Base-by-base conservation (phyloP, 2,113 vertebrate species). In the Rhadina sibilatrix region DNA sequence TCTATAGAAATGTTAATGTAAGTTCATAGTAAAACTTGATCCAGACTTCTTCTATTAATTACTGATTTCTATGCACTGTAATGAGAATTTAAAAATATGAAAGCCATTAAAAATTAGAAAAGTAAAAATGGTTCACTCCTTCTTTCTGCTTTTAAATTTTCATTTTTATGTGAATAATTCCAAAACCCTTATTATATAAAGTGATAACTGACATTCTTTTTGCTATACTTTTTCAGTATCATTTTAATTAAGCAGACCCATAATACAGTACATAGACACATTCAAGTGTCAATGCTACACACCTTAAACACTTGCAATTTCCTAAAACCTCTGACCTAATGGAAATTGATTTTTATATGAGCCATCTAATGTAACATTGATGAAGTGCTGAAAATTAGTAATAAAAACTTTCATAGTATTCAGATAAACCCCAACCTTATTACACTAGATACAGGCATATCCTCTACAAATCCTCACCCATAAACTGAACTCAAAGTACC, bases 31-130 rank as follows among this genome's bases (percentile, higher is more conserved):
- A 82, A 76, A 72, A 70, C 57, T 95, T 72, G 72, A 86, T 92
- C 56, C 64, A 86, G 63, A 88, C 56, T 96, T 95, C 63, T 96
- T 72, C 78, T 92, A 82, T 78, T 95, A 97, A 97, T 97, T 98
- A 94, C 91, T 90, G 83, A 97, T 93, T 96, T 95, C 88, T 84
- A 79, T 93, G 75, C 53, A 83, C 84, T 85, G 33, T 93, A 97
- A 97, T 95, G 96, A 97, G 84, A 97, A 97, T 96, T 97, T 97
- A 71, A 87, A 97, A 97, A 92, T 69, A 92, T 52, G 40, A 94
- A 47, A 96, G 42, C 50, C 80, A 93, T 90, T 88, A 60, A 91
- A 96, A 97, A 95, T 94, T 93, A 86, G 53, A 91, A 96, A 95
- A 96, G 83, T 86, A 91, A 95, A 97, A 97, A 94, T 46, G 3